phyloP scores from a whole-genome alignment of 2,113 vertebrate species.

The Anarhynchus alexandrinus region DNA sequence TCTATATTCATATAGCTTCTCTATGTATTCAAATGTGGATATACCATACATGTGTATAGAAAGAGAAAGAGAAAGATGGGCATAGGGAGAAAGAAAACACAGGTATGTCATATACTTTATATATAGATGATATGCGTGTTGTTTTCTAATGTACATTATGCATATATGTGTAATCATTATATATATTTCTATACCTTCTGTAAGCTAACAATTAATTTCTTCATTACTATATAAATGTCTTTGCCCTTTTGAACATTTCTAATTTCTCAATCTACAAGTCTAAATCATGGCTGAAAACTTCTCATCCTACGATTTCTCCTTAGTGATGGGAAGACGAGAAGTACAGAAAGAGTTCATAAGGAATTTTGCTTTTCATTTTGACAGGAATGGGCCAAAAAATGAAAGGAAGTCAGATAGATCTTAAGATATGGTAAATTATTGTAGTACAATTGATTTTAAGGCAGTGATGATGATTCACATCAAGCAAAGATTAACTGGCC shows the following conservation, averaged over 20 bases:
- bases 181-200: background rate
- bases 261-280: background rate
- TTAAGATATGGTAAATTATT: background rate
- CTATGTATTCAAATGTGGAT: background rate
- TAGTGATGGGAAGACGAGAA: background rate
- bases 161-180: background rate
- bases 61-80: background rate
- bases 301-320: background rate
- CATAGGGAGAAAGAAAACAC: background rate
- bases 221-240: background rate
- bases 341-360: background rate
- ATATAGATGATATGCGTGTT: background rate
- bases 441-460: background rate
- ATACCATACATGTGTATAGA: background rate
- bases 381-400: background rate
- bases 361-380: background rate
- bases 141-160: background rate
- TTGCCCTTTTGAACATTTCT: background rate
- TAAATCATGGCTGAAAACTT: background rate
- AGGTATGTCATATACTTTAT: background rate
- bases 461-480: background rate
- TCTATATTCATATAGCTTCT: background rate
- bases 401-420: background rate
- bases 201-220: background rate
- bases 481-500: background rate